phyloP scores from a whole-genome alignment of 2,113 vertebrate species.

The Rutilus rutilus region DNA sequence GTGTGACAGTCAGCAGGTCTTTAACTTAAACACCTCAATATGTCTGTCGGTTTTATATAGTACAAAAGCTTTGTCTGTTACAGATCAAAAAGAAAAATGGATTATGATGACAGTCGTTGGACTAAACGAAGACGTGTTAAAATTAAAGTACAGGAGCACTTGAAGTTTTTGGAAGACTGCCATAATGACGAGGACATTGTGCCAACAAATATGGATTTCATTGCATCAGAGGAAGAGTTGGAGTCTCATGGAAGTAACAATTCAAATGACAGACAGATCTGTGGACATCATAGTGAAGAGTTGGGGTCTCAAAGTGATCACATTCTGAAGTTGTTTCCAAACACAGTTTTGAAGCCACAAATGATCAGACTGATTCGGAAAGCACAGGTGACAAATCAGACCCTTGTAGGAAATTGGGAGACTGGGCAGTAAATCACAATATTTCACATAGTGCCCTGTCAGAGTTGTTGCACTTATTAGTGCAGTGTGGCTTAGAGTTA shows the following conservation, averaged over 20 bases:
- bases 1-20: conserved; percentile 12
- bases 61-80: not conserved
- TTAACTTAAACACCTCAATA: conserved; percentile 20
- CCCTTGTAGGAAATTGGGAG: conserved; percentile 26
- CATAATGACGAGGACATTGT: conserved; percentile 16
- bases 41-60: not conserved
- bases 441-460: conserved; percentile 32
- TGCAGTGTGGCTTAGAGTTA: conserved; percentile 20
- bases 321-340: conserved; percentile 28
- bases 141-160: conserved; percentile 13
- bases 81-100: no score
- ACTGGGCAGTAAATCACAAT: conserved; percentile 24
- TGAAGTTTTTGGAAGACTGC: conserved; percentile 1
- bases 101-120: no score
- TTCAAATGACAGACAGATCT: conserved; percentile 20
- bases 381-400: not conserved
- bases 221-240: conserved; percentile 3
- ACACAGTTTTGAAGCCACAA: conserved; percentile 8
- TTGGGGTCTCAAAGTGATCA: conserved; percentile 18
- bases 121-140: conserved; percentile 5
- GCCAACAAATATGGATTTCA: conserved; percentile 17
- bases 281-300: conserved; percentile 26
- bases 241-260: conserved; percentile 3
- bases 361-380: conserved; percentile 28
- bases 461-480: conserved; percentile 23